Evolutionary conservation across 2,797 vertebrate genomes (phyloP), one percentile per base, ranked within the genome.

Genomic region (Leptatherina wallacei): DNA sequence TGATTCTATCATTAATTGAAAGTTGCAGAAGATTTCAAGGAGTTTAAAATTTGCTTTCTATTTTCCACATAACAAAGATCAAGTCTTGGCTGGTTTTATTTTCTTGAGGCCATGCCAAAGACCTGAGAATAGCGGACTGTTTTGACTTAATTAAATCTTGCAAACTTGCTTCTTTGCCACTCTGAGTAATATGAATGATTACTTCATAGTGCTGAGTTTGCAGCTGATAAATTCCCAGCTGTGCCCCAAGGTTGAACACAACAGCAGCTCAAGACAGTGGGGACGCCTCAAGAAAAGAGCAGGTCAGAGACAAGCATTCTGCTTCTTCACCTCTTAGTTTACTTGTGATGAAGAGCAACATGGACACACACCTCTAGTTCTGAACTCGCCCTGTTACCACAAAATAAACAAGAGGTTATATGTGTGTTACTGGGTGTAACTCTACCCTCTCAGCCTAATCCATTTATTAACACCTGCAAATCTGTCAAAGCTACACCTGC

Each of bases 401-500:
- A 69, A 52, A 56, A 36, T 71, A 47, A 74, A 62, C 9, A 67
- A 51, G 40, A 67, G 13, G n/a, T 30, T 58, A 40, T 60, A 30
- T 54, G 65, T 63, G 75, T 77, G 5, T 63, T 24, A 58, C 64
- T 51, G 18, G 22, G 30, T 42, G 81, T 52, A 89, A 90, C 61
- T 52, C 33, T 55, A 82, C 69, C 71, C 47, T 51, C 61, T 68
- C 24, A 36, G 58, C 8, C 57, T 77, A 75, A 84, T 80, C 69
- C 55, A 29, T 71, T 76, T 55, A 77, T 88, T 88, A 88, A 73
- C 81, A 74, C 54, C 64, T 6, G 47, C 30, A 44, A 69, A n/a
- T 78, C 63, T 65, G 63, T 62, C 1, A 2, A 74, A 79, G 40
- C 71, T 71, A 69, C 73, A 80, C 71, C 78, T 85, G 64, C 65